These are phyloP conservation scores for Rambutsinella grinnellia DNA, from an alignment of 2,888 invertebrate genomes.

Conservation along the genomic window DNA sequence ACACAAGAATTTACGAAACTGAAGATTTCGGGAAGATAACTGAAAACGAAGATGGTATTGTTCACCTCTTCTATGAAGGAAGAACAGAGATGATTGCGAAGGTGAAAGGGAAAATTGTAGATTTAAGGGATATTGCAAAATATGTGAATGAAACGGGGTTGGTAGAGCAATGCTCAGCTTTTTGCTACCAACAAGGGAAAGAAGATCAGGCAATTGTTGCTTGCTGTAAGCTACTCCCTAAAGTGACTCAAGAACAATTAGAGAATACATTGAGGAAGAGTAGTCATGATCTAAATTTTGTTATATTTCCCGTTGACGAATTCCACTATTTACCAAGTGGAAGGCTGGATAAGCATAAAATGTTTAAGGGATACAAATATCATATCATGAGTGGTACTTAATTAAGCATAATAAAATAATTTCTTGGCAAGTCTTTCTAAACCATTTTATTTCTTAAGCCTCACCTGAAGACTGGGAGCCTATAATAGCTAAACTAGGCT, in stretches of 20 bases:
- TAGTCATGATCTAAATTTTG: constrained; percentile 4
- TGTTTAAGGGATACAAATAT: constrained; percentile 38
- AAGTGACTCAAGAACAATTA: constrained; percentile 5
- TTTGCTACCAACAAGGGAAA: constrained; percentile 47
- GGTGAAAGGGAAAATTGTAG: constrained; percentile 42
- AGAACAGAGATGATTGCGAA: constrained; percentile 47
- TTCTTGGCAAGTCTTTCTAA: background rate
- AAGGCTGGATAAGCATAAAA: constrained; percentile 42
- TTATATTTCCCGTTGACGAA: constrained; percentile 39
- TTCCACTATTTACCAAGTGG: constrained; percentile 51
- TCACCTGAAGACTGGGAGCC: constrained; percentile 47
- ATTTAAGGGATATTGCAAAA: constrained; percentile 46
- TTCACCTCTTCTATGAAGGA: constrained; percentile 52
- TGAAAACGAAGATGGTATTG: constrained; percentile 3
- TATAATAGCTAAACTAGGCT: too few relatives aligned
- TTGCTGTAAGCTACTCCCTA: constrained; percentile 29
- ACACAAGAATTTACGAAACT: constrained; percentile 27
- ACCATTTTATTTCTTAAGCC: background rate
- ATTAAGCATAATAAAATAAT: background rate
- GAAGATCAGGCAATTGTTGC: constrained; percentile 43
- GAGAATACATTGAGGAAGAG: background rate
- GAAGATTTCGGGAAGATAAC: constrained; percentile 50
- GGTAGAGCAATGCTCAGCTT: constrained; percentile 33
- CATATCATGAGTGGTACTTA: constrained; percentile 29
- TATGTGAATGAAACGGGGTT: constrained; percentile 42